Percentiles rank a stretch among this genome's conserved stretches.
These are phyloP conservation scores for Chironex yamaguchii DNA, from an alignment of 30 jellyfish, hydroid and myxozoan species.

Conservation along the genomic window DNA sequence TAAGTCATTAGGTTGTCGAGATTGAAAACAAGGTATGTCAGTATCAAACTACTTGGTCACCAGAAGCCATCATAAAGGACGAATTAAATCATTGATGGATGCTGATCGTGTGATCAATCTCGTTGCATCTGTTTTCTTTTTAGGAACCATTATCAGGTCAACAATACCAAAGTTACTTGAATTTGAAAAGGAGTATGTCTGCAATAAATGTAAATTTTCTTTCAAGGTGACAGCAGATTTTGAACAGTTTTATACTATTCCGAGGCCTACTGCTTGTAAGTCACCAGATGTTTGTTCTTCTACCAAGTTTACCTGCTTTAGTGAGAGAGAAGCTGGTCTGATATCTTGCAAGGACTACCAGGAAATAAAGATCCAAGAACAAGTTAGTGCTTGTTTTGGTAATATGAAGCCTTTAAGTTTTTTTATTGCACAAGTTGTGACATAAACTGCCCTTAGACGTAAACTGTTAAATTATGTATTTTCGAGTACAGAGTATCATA, in stretches of 20 bases:
- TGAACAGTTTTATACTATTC: constrained; percentile 72
- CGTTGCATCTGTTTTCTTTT: not conserved
- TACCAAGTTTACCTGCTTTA: constrained; percentile 65
- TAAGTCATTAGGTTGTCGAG: no score
- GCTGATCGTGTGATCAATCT: no score
- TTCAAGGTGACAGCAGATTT: constrained; percentile 85
- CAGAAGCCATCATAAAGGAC: no score
- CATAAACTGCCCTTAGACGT: no score
- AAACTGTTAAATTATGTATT: no score
- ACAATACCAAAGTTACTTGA: constrained; percentile 92
- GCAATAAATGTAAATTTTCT: constrained; percentile 89
- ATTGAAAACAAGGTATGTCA: no score
- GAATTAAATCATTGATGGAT: no score
- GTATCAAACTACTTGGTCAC: no score
- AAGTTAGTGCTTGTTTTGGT: no score
- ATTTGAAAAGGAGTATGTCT: constrained; percentile 83
- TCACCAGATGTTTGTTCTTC: constrained; percentile 96
- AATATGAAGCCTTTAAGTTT: no score
- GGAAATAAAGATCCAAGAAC: constrained; percentile 98
- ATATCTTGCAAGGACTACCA: constrained; percentile 91
- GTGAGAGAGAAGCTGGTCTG: not conserved
- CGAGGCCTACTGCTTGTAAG: constrained; percentile 86
- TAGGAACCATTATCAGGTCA: constrained; percentile 95
- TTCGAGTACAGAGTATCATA: no score
- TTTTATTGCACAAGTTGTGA: no score